Percentiles rank a stretch among this genome's conserved stretches.
Conservation (phyloP, 1,140 invertebrate species). For the Drosophila ironensis region DNA sequence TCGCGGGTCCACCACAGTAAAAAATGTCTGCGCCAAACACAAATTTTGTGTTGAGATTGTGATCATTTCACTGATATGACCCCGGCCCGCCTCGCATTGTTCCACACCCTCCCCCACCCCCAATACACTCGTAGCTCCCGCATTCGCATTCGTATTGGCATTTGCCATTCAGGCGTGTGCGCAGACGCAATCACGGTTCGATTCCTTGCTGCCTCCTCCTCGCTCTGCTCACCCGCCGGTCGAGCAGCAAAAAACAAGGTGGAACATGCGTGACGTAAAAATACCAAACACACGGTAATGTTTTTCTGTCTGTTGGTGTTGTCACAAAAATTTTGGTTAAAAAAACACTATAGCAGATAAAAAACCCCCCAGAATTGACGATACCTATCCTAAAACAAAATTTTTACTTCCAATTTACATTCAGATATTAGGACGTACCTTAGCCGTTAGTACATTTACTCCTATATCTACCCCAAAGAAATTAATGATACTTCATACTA, state of each 20-base stretch:
- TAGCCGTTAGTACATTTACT: too few relatives aligned
- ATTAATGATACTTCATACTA: slow-evolving; percentile 78
- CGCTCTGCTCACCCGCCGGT: not conserved
- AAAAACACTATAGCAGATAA: too few relatives aligned
- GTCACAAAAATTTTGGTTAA: slow-evolving; percentile 40
- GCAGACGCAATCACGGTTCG: slow-evolving; percentile 57
- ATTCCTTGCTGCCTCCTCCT: slow-evolving; percentile 10
- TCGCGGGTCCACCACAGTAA: slow-evolving; percentile 60
- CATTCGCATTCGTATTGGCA: too few relatives aligned
- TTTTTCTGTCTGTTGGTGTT: slow-evolving; percentile 43
- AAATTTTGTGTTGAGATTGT: slow-evolving; percentile 78
- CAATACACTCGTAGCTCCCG: slow-evolving; percentile 4
- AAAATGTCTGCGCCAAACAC: slow-evolving; percentile 79
- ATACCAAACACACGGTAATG: slow-evolving; percentile 73
- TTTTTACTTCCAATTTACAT: too few relatives aligned
- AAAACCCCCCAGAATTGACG: too few relatives aligned
- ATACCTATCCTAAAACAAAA: too few relatives aligned
- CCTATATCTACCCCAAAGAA: too few relatives aligned
- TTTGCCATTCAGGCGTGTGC: slow-evolving; percentile 77
- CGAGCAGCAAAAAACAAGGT: slow-evolving; percentile 38
- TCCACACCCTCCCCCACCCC: not conserved
- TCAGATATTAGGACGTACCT: too few relatives aligned
- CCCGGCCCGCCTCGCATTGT: not conserved
- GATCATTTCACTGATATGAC: slow-evolving; percentile 75
- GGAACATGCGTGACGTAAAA: slow-evolving; percentile 76